Conservation (phyloP, 2,888 invertebrate species). For the Carabus problematicus region DNA sequence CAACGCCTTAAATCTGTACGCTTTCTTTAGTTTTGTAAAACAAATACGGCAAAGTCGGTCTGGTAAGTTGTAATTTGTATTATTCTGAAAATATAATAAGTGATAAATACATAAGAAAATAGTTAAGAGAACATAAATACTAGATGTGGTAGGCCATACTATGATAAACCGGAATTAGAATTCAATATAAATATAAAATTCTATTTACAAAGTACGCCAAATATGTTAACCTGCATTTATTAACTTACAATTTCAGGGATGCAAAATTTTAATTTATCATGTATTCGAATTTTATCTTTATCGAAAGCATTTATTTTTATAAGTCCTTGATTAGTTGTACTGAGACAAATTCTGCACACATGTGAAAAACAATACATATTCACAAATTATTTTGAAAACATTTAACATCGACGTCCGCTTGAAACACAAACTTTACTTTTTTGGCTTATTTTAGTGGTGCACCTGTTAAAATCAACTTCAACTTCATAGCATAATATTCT, state of each 20-base stretch:
- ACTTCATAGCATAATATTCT: too few species aligned
- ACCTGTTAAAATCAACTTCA: too few species aligned
- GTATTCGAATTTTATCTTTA: slow-evolving; percentile 24
- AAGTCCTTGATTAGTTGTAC: neutral
- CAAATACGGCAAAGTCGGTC: slow-evolving; percentile 8
- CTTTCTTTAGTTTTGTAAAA: slow-evolving; percentile 2
- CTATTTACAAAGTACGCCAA: slow-evolving; percentile 6
- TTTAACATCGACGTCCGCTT: too few species aligned
- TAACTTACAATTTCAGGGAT: slow-evolving; percentile 36
- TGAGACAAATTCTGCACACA: slow-evolving; percentile 27
- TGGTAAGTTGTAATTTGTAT: neutral
- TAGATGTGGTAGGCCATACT: too few species aligned
- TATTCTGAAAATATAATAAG: neutral
- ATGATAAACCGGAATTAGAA: too few species aligned
- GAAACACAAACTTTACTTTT: too few species aligned
- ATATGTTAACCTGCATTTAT: slow-evolving; percentile 5
- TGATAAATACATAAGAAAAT: too few species aligned
- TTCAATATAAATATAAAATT: neutral
- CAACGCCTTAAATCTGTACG: slow-evolving; percentile 24
- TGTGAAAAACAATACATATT: slow-evolving; percentile 27
- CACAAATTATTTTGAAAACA: too few species aligned
- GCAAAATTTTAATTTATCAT: slow-evolving; percentile 28
- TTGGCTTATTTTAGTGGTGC: too few species aligned
- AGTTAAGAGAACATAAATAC: too few species aligned
- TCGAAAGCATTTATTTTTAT: slow-evolving; percentile 23